Conservation (phyloP, 2,888 invertebrate genomes). For the Acanthococcus lagerstroemiae region DNA sequence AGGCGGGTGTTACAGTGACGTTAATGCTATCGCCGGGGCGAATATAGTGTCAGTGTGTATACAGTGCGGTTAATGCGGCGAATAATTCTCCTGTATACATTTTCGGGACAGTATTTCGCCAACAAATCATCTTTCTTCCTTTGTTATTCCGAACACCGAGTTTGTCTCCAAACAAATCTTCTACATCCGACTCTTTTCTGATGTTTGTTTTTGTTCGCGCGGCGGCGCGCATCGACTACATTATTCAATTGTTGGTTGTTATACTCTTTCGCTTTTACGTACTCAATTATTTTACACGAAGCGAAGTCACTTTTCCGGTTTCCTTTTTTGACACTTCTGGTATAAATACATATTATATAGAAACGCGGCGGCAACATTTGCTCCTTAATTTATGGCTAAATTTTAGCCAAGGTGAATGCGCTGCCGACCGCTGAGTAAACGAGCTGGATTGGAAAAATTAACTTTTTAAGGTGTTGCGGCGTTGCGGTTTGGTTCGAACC, state of each 20-base stretch:
- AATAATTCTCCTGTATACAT: slow-evolving; percentile 27
- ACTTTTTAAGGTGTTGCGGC: too few species aligned
- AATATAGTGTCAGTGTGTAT: slow-evolving; percentile 20
- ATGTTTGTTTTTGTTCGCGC: slow-evolving; percentile 27
- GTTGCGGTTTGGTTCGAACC: too few species aligned
- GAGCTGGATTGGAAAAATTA: background rate
- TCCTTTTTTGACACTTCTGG: background rate
- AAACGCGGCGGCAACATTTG: background rate
- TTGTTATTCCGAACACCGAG: slow-evolving; percentile 18
- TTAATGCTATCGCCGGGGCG: slow-evolving; percentile 8
- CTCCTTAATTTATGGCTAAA: background rate
- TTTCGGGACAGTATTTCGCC: slow-evolving; percentile 27
- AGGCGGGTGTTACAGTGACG: slow-evolving; percentile 20
- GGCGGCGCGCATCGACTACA: background rate
- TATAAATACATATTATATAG: background rate
- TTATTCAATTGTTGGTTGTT: background rate
- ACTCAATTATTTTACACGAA: slow-evolving; percentile 24
- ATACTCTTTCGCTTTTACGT: background rate
- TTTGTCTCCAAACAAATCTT: slow-evolving; percentile 25
- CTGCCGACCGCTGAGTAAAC: background rate
- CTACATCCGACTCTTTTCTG: slow-evolving; percentile 29
- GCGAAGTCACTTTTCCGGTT: slow-evolving; percentile 7
- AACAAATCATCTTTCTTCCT: slow-evolving; percentile 27
- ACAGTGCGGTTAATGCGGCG: slow-evolving; percentile 28
- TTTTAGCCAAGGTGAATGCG: background rate